Base-by-base conservation (phyloP, 2,888 invertebrate genomes). In the Pemphredon lugubris region DNA sequence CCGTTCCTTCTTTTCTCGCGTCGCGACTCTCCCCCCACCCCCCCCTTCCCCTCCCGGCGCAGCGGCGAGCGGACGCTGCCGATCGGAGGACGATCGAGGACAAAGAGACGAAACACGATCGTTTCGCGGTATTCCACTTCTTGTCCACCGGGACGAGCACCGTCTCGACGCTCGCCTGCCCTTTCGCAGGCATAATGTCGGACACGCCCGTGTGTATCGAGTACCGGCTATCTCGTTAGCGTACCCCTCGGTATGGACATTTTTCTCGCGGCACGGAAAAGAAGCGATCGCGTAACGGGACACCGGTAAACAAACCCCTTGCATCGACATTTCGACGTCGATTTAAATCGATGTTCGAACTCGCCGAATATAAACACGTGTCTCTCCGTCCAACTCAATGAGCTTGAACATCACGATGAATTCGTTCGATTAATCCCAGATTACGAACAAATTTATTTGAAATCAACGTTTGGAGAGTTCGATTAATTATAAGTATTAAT, bases 91-190 rank as follows among this genome's bases (percentile, higher is more conserved):
- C 50, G 67, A 67, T 75, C 70, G 63, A 42, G 60, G 64, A 73
- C 81, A 81, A 79, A 76, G 79, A 83, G 83, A 83, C 84, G 83
- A 86, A 83, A n/a, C n/a, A 86, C 82, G 74, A 81, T 81, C 84
- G 84, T 82, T 85, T 84, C 83, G 81, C 83, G 86, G 86, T 85
- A 87, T 87, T 87, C 77, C 77, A 75, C 77, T 84, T 86, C 84
- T 86, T 86, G 79, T 69, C 60, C 69, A 58, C 60, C 60, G 26
- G 44, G 64, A 47, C 58, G 32, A 34, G 53, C 14, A 26, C 57
- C 73, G 50, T 65, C 51, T 44, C 48, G 39, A 13, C 64, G 54
- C 60, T 68, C 58, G 53, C 40, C 66, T 68, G 71, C 55, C 71
- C 58, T 64, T 60, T 58, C 63, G 63, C 60, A 59, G 47, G 40